Evolutionary conservation across 2,797 vertebrate genomes (phyloP).

Genomic region (Atherinosoma microstoma): DNA sequence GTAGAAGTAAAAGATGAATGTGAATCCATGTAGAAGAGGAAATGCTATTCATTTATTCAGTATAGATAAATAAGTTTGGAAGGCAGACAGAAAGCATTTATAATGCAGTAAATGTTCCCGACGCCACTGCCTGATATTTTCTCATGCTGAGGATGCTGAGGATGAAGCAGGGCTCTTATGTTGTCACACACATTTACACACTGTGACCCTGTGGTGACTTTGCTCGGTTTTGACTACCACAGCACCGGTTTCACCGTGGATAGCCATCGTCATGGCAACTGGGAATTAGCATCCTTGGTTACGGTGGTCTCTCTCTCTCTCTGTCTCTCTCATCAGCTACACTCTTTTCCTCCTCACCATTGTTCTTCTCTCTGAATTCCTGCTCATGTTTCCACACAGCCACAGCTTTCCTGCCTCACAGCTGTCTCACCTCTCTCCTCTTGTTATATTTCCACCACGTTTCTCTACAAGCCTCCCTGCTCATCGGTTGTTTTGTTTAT

Average conservation of each 20-base stretch:
- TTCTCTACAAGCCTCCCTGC: not conserved
- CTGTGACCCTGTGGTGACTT: constrained; percentile 35
- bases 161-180: not conserved
- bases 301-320: constrained; percentile 21
- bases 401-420: constrained; percentile 1
- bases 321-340: constrained; percentile 35
- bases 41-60: not conserved
- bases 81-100: constrained; percentile 6
- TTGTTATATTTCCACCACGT: not conserved
- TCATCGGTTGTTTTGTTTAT: constrained; percentile 7
- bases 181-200: constrained; percentile 14
- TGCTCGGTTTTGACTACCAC: constrained; percentile 18
- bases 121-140: not conserved
- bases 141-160: not conserved
- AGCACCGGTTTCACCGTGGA: constrained; percentile 22
- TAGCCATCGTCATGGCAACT: constrained; percentile 73
- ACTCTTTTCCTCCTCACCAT: constrained; percentile 31
- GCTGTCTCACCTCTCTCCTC: not conserved
- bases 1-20: constrained; percentile 9
- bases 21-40: constrained; percentile 3
- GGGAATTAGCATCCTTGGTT: constrained; percentile 63
- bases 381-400: constrained; percentile 9
- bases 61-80: constrained; percentile 10
- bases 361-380: constrained; percentile 19
- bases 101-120: not conserved